A percentile compares a stretch with the other conserved stretches of the same genome.
These are phyloP conservation scores for Euzophera pinguis DNA, from an alignment of 2,888 invertebrate species.

Conservation along the genomic window DNA sequence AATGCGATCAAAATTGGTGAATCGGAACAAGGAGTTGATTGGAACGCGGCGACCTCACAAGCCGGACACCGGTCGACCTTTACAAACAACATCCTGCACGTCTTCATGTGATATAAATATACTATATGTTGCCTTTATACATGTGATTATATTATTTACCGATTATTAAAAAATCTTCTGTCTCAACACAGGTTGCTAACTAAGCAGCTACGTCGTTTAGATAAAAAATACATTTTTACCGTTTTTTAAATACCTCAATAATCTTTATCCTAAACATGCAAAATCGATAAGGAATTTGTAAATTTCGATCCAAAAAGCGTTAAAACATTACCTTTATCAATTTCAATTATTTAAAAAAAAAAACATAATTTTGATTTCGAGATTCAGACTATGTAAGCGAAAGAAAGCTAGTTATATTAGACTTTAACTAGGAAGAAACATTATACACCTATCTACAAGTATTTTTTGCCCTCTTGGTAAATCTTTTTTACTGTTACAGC, in stretches of 20 bases:
- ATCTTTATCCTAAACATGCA: too few species aligned
- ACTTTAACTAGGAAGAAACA: too few species aligned
- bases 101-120: slow-evolving; percentile 18
- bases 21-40: slow-evolving; percentile 30
- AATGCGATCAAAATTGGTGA: slow-evolving; percentile 1
- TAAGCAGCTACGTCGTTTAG: not conserved
- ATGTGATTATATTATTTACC: not conserved
- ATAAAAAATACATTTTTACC: too few species aligned
- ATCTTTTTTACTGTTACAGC: not conserved
- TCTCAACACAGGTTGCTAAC: not conserved
- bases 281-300: too few species aligned
- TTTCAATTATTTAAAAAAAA: too few species aligned
- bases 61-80: slow-evolving; percentile 62
- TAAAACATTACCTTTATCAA: too few species aligned
- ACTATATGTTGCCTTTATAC: not conserved
- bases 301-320: too few species aligned
- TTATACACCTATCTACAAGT: not conserved
- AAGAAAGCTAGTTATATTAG: too few species aligned
- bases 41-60: slow-evolving; percentile 54
- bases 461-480: slow-evolving; percentile 1
- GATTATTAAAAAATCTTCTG: too few species aligned
- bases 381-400: too few species aligned
- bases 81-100: slow-evolving; percentile 47
- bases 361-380: too few species aligned
- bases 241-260: too few species aligned